phyloP scores from a whole-genome alignment of 2,888 invertebrate genomes.

The Octonoba sinensis region DNA sequence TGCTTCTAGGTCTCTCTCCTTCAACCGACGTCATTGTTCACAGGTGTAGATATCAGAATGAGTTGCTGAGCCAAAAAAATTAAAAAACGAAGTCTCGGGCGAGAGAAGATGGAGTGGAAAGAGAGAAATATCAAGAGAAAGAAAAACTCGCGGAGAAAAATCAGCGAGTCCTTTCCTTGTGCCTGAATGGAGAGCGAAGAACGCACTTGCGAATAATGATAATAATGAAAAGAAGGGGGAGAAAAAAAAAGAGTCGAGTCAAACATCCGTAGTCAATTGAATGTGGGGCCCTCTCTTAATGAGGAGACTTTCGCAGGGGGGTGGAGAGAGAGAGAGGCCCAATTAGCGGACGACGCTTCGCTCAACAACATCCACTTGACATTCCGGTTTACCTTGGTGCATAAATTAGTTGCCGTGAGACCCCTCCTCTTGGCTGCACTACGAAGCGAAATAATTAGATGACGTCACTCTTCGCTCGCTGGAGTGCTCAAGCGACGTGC shows the following conservation, averaged over 20 bases:
- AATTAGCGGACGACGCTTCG: constrained; percentile 62
- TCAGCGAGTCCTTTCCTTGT: constrained; percentile 26
- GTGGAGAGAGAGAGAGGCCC: constrained; percentile 51
- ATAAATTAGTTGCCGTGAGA: constrained; percentile 64
- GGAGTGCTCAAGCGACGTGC: background rate
- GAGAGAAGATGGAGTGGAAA: background rate
- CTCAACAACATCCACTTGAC: constrained; percentile 64
- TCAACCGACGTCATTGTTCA: constrained; percentile 14
- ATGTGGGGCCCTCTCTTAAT: constrained; percentile 42
- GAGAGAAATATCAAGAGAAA: constrained; percentile 12
- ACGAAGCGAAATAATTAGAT: constrained; percentile 64
- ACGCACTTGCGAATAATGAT: constrained; percentile 44
- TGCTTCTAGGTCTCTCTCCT: too few relatives aligned
- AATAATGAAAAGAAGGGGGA: constrained; percentile 9
- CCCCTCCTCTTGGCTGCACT: constrained; percentile 60
- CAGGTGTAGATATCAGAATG: constrained; percentile 20
- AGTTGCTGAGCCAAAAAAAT: too few relatives aligned
- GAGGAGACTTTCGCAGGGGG: constrained; percentile 55
- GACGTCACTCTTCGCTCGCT: constrained; percentile 50
- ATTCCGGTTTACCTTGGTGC: constrained; percentile 64
- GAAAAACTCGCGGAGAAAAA: constrained; percentile 20
- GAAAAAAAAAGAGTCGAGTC: constrained; percentile 30
- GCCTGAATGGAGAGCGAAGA: constrained; percentile 36
- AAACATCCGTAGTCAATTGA: constrained; percentile 58
- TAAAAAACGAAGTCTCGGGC: too few relatives aligned